A percentile compares a stretch with the other conserved stretches of the same genome.
Conservation (phyloP, 2,113 vertebrate genomes). For the Myotis yumanensis region DNA sequence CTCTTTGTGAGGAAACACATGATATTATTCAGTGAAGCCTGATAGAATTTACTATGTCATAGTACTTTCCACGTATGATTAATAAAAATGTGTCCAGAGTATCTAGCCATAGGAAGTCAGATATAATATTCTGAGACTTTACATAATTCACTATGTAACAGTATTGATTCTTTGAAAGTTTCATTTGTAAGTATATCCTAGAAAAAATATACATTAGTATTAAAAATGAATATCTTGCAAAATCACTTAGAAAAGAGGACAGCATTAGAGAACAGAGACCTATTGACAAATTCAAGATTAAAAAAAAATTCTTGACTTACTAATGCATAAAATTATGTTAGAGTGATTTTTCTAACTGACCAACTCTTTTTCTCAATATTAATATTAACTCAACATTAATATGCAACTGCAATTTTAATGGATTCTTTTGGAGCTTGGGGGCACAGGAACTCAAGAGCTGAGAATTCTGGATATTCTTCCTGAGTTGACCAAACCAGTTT, state of each 20-base stretch:
- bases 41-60: neutral
- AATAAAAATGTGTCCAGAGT: neutral
- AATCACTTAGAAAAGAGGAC: conserved; percentile 56
- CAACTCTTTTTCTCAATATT: conserved; percentile 13
- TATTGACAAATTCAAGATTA: neutral
- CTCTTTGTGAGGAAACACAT: neutral
- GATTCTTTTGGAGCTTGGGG: neutral
- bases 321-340: neutral
- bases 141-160: neutral
- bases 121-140: neutral
- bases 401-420: neutral
- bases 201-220: conserved; percentile 25
- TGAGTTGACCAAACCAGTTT: neutral
- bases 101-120: neutral
- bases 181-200: conserved; percentile 1
- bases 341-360: neutral
- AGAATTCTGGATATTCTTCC: neutral
- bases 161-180: neutral
- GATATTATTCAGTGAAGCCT: neutral
- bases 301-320: neutral
- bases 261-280: conserved; percentile 32
- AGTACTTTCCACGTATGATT: neutral
- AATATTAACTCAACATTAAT: neutral
- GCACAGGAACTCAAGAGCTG: neutral
- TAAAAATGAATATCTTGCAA: conserved; percentile 64